phyloP scores from a whole-genome alignment of 1,140 invertebrate species.

The Radopholus similis region DNA sequence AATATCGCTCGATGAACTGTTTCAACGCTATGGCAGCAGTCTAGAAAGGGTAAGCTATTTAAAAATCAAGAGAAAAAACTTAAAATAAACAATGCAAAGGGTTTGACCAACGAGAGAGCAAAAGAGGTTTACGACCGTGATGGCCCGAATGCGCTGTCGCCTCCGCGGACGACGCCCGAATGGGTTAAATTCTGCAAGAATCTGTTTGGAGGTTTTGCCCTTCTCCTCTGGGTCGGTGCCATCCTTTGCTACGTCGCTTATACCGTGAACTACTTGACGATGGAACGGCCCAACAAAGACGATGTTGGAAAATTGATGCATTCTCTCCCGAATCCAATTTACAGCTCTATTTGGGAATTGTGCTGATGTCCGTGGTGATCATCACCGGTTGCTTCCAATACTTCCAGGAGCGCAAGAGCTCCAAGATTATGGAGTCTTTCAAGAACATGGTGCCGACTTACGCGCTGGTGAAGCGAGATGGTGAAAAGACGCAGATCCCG shows the following conservation, averaged over 20 bases:
- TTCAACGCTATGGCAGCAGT: conserved; percentile 84
- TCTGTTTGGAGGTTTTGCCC: conserved; percentile 61
- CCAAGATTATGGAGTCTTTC: conserved; percentile 72
- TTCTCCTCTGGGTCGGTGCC: conserved; percentile 57
- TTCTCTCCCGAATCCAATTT: background rate
- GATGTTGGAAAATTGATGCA: conserved; percentile 29
- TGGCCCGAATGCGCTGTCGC: conserved; percentile 70
- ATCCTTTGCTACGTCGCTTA: conserved; percentile 61
- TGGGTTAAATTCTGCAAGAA: conserved; percentile 62
- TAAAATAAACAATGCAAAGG: conserved; percentile 6
- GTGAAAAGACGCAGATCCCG: conserved; percentile 50
- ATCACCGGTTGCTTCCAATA: conserved; percentile 95
- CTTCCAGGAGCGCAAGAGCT: conserved; percentile 91
- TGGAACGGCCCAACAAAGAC: conserved; percentile 56
- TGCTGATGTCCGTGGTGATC: conserved; percentile 87
- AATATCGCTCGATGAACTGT: conserved; percentile 75
- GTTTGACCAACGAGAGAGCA: conserved; percentile 35
- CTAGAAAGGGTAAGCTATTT: conserved; percentile 80
- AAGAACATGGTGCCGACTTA: conserved; percentile 65
- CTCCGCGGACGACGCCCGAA: conserved; percentile 59
- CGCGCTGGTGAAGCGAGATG: conserved; percentile 55
- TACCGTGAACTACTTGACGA: conserved; percentile 58
- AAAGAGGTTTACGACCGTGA: conserved; percentile 63
- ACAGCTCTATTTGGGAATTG: conserved; percentile 82
- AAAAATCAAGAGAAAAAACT: too few species aligned